Evolutionary conservation across 2,113 vertebrate genomes (phyloP).

Genomic region (Melospiza melodia): DNA sequence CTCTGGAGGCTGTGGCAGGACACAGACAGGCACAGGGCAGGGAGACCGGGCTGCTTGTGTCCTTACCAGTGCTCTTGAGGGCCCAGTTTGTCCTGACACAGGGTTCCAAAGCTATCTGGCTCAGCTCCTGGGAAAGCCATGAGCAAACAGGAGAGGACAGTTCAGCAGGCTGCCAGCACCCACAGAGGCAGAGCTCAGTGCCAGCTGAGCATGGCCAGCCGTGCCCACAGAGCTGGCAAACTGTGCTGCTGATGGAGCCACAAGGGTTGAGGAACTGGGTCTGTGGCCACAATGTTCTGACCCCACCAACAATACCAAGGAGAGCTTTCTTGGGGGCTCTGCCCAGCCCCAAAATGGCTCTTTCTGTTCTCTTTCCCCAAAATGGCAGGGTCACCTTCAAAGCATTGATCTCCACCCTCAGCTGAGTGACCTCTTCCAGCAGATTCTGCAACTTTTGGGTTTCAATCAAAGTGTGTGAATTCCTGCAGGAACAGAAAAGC

Average conservation of each 20-base stretch:
- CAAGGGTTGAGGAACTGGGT: background rate
- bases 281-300: background rate
- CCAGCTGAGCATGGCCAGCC: background rate
- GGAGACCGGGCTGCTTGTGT: background rate
- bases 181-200: background rate
- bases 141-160: background rate
- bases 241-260: background rate
- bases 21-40: background rate
- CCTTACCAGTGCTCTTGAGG: background rate
- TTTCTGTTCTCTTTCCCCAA: background rate
- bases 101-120: background rate
- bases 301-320: background rate
- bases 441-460: background rate
- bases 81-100: background rate
- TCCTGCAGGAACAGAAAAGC: background rate
- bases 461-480: background rate
- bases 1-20: background rate
- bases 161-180: background rate
- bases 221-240: background rate
- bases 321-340: background rate
- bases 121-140: background rate
- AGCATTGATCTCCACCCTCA: background rate
- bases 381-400: background rate
- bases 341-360: background rate
- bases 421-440: background rate